phyloP scores from a whole-genome alignment of 53 echinoderm and acorn worm genomes.

The Stichopus horrens region DNA sequence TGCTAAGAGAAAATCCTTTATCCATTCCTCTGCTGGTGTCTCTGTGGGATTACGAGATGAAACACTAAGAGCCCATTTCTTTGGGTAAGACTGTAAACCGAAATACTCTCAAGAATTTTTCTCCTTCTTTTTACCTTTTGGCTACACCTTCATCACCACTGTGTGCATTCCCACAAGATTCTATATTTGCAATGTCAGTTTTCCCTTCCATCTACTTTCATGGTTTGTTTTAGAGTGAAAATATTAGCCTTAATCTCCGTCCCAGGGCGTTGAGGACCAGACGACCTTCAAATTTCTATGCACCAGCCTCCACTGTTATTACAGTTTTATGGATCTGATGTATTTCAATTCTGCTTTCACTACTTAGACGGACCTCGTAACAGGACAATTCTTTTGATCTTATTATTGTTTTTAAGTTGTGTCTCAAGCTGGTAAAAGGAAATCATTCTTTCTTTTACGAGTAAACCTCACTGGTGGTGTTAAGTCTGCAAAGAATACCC shows the following conservation, averaged over 20 bases:
- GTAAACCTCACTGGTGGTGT: neutral
- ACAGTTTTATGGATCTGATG: neutral
- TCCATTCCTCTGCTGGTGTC: too few species aligned
- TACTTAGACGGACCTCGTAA: neutral
- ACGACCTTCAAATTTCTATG: neutral
- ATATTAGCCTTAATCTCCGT: conserved; percentile 24
- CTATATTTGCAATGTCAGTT: neutral
- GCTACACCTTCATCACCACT: neutral
- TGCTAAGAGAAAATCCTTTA: too few species aligned
- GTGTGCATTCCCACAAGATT: neutral
- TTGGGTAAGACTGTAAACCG: neutral
- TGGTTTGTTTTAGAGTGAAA: neutral
- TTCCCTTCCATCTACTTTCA: neutral
- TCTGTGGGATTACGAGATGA: neutral
- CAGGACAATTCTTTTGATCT: neutral
- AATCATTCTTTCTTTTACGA: neutral
- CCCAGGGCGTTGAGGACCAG: conserved; percentile 16
- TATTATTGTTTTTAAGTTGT: neutral
- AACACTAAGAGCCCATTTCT: neutral
- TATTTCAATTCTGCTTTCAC: neutral
- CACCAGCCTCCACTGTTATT: neutral
- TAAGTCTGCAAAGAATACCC: neutral
- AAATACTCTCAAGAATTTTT: neutral
- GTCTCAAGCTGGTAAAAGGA: neutral
- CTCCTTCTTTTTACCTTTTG: neutral